Conservation (phyloP, 1,140 invertebrate species). For the Drosophila mojavensis region DNA sequence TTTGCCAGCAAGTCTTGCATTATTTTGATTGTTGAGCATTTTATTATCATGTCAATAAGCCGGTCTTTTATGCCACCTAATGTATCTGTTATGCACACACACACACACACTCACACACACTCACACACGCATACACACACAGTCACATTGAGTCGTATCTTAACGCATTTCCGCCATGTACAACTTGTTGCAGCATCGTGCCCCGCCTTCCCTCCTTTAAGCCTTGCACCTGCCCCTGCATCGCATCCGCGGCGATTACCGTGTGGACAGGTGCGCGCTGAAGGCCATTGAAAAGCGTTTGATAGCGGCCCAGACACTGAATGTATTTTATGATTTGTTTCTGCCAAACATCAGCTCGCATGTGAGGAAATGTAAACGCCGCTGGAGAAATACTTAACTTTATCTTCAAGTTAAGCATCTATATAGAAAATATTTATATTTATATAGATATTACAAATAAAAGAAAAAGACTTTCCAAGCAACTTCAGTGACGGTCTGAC, state of each 20-base stretch:
- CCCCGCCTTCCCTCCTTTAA: neutral
- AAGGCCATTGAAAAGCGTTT: conserved; percentile 44
- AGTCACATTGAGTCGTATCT: conserved; percentile 1
- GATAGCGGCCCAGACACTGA: conserved; percentile 29
- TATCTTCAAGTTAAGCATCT: conserved; percentile 13
- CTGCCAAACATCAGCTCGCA: conserved; percentile 23
- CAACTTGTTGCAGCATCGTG: conserved; percentile 13
- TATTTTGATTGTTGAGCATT: conserved; percentile 70
- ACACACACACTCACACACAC: conserved; percentile 2
- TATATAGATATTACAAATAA: too few relatives aligned
- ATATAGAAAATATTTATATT: conserved; percentile 16
- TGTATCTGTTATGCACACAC: conserved; percentile 21
- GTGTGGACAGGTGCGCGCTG: conserved; percentile 44
- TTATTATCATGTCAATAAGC: conserved; percentile 74
- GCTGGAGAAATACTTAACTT: conserved; percentile 14
- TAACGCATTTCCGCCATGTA: conserved; percentile 36
- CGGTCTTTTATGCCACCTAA: conserved; percentile 57
- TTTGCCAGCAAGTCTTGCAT: conserved; percentile 62
- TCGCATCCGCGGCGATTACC: conserved; percentile 6
- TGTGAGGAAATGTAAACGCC: conserved; percentile 1
- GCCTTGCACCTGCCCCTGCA: neutral
- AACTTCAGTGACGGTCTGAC: neutral
- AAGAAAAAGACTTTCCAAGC: too few relatives aligned
- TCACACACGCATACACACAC: neutral
- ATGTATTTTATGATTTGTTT: conserved; percentile 69